Base-by-base conservation (phyloP, 37 sponge, comb jelly and placozoan genomes). In the Beroe ovata region DNA sequence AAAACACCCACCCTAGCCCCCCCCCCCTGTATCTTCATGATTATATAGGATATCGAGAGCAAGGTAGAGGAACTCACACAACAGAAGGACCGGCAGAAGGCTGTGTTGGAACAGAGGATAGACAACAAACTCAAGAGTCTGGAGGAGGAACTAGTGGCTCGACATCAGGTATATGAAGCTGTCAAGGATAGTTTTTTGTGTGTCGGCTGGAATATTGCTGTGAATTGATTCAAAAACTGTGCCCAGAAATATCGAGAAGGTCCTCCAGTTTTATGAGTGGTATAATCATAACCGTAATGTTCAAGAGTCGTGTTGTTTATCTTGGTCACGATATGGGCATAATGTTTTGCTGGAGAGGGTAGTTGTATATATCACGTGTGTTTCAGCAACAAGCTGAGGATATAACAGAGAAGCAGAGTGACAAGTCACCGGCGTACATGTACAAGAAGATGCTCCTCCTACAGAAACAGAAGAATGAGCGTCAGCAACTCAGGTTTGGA, bases 11-110 rank as follows among this genome's bases (percentile, higher is more conserved):
- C 59, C 59, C 59, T 58, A 19, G 18, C 59, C 18, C 59, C 59
- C 59, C 59, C 18, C 59, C 59, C 59, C 11, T 58, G 18, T 58
- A 11, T 18, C 59, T 58, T 18, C 59, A 11, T 58, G 11, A 11
- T 19, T 58, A n/a, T n/a, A n/a, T 23, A 62, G 84, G 54, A 77
- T 35, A 40, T 77, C 28, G 84, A 77, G 47, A 35, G 47, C 38
- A 39, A 77, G 23, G 33, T 77, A 0, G 47, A n/a, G 47, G 54
- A 42, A 28, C 84, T 77, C 25, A 77, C 26, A 30, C 54, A 41
- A 23, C 84, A 77, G 84, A 77, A 77, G 84, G 84, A 77, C 21
- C 35, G 84, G 41, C 84, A 77, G 84, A 77, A 77, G 38, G 38
- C n/a, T 1, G 21, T 42, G 23, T 35, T 77, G 28, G 25, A 20